These are phyloP conservation scores for Thalassarche chlororhynchos DNA, from an alignment of 2,113 vertebrate genomes.

Conservation along the genomic window DNA sequence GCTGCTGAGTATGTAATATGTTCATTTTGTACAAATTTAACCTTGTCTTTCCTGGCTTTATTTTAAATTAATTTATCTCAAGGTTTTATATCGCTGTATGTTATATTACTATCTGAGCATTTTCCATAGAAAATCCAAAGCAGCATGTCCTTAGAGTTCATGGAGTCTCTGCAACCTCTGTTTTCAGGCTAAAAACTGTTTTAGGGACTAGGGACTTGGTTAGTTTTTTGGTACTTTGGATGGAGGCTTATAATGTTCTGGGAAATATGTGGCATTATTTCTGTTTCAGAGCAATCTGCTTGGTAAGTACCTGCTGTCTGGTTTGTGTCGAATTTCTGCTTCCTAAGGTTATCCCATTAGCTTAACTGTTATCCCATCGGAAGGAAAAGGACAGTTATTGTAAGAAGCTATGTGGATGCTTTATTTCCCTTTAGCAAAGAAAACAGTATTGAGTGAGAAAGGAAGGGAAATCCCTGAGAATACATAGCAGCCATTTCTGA, in stretches of 20 bases:
- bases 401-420: neutral
- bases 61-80: neutral
- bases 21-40: neutral
- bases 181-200: neutral
- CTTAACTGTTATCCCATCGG: slow-evolving; percentile 2
- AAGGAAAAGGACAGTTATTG: neutral
- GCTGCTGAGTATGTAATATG: neutral
- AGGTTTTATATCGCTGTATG: neutral
- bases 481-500: neutral
- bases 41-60: neutral
- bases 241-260: neutral
- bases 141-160: neutral
- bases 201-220: neutral
- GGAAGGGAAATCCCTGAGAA: neutral
- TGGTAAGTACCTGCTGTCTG: neutral
- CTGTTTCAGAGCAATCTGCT: slow-evolving; percentile 4
- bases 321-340: neutral
- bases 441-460: neutral
- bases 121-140: neutral
- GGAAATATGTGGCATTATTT: neutral
- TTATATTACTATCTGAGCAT: neutral
- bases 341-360: slow-evolving; percentile 27
- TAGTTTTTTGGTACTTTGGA: neutral
- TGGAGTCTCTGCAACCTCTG: neutral
- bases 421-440: neutral